These are phyloP conservation scores for Lonchura striata DNA, from an alignment of 2,113 vertebrate genomes.

Conservation along the genomic window DNA sequence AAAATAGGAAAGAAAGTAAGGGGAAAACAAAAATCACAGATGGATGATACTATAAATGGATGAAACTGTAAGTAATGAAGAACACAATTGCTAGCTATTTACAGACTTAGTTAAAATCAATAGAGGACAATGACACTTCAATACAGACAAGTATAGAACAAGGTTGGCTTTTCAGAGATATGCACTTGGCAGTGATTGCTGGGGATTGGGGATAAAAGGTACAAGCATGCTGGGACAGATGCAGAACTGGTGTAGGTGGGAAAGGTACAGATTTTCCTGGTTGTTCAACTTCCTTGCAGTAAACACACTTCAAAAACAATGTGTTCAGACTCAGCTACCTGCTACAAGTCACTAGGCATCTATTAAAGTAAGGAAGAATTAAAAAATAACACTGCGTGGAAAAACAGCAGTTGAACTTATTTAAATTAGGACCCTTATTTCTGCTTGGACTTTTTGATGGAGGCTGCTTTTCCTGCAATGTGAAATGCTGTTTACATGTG, in stretches of 20 bases:
- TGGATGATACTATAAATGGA: constrained; percentile 13
- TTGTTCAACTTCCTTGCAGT: not conserved
- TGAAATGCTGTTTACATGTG: not conserved
- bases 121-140: constrained; percentile 12
- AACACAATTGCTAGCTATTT: constrained; percentile 1
- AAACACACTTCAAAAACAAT: not conserved
- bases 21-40: constrained; percentile 29
- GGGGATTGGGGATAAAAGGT: not conserved
- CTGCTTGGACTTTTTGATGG: not conserved
- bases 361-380: not conserved
- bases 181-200: not conserved
- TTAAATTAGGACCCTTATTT: not conserved
- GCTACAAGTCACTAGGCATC: not conserved
- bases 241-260: not conserved
- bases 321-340: not conserved
- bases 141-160: not conserved
- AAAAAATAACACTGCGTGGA: not conserved
- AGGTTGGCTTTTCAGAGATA: not conserved
- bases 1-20: not conserved
- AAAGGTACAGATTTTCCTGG: not conserved
- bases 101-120: constrained; percentile 28
- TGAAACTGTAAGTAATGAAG: constrained; percentile 21
- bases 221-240: not conserved
- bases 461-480: not conserved
- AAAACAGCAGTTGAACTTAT: not conserved